phyloP scores from a whole-genome alignment of 2,113 vertebrate genomes.

The Hipposideros armiger region DNA sequence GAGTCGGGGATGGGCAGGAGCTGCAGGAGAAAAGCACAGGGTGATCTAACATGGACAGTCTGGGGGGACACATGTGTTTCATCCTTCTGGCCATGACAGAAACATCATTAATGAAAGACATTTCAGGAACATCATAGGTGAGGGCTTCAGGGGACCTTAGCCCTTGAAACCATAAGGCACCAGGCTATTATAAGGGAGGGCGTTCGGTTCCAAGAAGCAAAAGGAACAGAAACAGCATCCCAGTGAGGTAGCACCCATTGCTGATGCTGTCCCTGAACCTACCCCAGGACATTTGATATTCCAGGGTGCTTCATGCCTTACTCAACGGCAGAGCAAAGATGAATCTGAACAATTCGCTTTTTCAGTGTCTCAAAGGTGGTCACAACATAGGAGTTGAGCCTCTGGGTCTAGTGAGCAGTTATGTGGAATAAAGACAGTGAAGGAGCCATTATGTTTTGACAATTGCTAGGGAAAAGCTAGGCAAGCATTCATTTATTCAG shows the following conservation, averaged over 20 bases:
- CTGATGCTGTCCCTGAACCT: not conserved
- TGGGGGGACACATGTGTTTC: not conserved
- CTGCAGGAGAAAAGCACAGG: conserved; percentile 83
- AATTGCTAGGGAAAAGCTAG: not conserved
- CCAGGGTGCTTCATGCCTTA: not conserved
- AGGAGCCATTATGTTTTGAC: not conserved
- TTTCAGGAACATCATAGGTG: not conserved
- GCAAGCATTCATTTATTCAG: not conserved
- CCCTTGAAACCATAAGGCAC: not conserved
- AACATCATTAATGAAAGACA: not conserved
- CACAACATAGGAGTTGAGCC: not conserved
- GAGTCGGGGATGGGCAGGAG: conserved; percentile 97
- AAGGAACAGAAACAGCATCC: not conserved
- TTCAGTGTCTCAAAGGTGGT: not conserved
- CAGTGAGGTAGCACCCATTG: not conserved
- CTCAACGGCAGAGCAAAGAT: not conserved
- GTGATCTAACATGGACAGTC: not conserved
- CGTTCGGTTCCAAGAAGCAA: not conserved
- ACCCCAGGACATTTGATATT: not conserved
- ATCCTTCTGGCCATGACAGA: not conserved
- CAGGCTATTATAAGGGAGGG: not conserved
- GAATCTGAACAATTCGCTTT: not conserved
- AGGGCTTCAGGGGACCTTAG: not conserved
- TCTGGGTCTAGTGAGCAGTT: not conserved
- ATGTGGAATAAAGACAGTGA: not conserved